A percentile compares a stretch with the other conserved stretches of the same genome.
phyloP scores from a whole-genome alignment of 2,888 invertebrate genomes.

The Nephrotoma appendiculata region DNA sequence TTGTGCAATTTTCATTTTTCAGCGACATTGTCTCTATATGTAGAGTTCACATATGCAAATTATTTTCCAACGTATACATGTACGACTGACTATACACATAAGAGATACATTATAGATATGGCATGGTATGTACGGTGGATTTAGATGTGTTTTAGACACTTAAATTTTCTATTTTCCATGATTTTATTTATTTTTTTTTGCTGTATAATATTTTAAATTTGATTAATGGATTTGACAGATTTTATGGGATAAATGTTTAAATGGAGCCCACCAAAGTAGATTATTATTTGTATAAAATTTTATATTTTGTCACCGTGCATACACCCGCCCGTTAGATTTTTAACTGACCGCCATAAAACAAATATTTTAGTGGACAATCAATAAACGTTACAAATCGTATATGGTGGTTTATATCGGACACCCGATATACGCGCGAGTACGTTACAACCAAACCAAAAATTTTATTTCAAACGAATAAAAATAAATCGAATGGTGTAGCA shows the following conservation, averaged over 20 bases:
- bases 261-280: neutral
- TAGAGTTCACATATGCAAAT: neutral
- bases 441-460: neutral
- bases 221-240: neutral
- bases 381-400: neutral
- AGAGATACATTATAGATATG: neutral
- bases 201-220: neutral
- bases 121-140: neutral
- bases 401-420: neutral
- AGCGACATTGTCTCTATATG: neutral
- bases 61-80: neutral
- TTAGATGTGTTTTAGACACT: neutral
- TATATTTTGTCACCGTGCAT: neutral
- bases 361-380: neutral
- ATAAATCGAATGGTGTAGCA: neutral
- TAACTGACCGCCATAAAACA: neutral
- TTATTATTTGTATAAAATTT: neutral
- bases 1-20: neutral
- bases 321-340: neutral
- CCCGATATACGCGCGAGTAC: neutral
- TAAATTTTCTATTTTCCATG: neutral
- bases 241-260: neutral
- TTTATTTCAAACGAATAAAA: neutral
- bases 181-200: neutral
- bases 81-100: neutral